Percentiles rank a stretch among this genome's conserved stretches.
phyloP scores from a whole-genome alignment of 2,888 invertebrate species.

The Disparrhopalites patrizii region DNA sequence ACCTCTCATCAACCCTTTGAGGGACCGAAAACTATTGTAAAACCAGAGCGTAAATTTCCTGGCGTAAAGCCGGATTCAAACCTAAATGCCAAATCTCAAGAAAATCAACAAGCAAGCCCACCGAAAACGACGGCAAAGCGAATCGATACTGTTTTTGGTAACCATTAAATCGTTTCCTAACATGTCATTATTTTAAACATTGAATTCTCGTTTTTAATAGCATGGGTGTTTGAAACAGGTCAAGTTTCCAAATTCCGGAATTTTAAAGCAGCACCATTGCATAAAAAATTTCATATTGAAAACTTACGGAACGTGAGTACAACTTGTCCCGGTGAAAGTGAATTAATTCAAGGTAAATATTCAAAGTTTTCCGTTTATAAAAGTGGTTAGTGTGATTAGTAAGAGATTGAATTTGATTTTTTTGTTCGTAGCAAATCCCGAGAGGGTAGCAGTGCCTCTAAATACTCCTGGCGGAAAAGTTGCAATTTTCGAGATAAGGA shows the following conservation, averaged over 20 bases:
- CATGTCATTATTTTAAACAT: no score
- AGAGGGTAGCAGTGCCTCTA: constrained; percentile 83
- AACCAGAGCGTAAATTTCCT: constrained; percentile 45
- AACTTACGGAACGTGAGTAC: constrained; percentile 85
- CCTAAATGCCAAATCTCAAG: constrained; percentile 16
- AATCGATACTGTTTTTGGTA: constrained; percentile 48
- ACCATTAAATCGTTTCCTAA: no score
- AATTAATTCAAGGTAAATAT: constrained; percentile 83
- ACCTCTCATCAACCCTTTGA: constrained; percentile 10
- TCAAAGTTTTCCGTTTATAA: not conserved
- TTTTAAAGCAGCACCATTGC: constrained; percentile 82
- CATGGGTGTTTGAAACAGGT: constrained; percentile 56
- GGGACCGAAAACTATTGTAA: constrained; percentile 39
- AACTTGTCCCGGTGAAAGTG: constrained; percentile 89
- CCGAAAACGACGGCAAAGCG: constrained; percentile 32
- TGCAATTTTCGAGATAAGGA: constrained; percentile 64
- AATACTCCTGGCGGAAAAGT: constrained; percentile 87
- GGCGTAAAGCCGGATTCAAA: constrained; percentile 34
- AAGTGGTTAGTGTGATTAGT: not conserved
- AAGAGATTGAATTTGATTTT: not conserved
- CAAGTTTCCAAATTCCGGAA: constrained; percentile 90
- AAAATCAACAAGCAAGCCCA: not conserved
- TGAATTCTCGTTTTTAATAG: not conserved
- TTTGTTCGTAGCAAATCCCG: constrained; percentile 65
- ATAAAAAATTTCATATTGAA: constrained; percentile 86